phyloP scores from a whole-genome alignment of 2,797 vertebrate genomes.

The Luscinia luscinia region DNA sequence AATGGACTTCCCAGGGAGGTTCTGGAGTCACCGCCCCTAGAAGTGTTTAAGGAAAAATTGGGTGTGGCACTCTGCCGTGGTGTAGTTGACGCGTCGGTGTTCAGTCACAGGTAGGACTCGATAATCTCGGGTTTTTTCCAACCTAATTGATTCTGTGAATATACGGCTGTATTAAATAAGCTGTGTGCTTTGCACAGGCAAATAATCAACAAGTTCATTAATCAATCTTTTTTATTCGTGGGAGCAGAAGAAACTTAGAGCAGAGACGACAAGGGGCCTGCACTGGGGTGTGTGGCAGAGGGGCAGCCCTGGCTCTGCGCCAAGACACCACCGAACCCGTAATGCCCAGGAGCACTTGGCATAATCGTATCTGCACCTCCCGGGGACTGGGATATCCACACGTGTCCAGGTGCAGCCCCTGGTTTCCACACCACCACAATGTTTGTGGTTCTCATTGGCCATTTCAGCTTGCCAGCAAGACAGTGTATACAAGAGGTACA shows the following conservation, averaged over 20 bases:
- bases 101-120: not conserved
- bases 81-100: fast-evolving
- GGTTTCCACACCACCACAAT: not conserved
- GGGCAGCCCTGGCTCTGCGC: not conserved
- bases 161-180: not conserved
- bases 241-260: not conserved
- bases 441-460: too few relatives aligned
- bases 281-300: fast-evolving
- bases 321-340: fast-evolving
- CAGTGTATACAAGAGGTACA: fast-evolving
- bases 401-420: not conserved
- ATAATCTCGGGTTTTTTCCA: not conserved
- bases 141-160: not conserved
- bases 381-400: fast-evolving
- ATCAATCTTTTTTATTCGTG: not conserved
- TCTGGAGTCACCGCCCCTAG: not conserved
- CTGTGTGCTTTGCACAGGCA: not conserved
- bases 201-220: not conserved
- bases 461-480: not conserved
- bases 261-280: not conserved
- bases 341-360: too few relatives aligned
- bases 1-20: not conserved
- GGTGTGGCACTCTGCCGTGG: not conserved
- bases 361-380: not conserved
- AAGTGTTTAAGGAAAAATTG: not conserved